A percentile compares a stretch with the other conserved stretches of the same genome.
phyloP scores from a whole-genome alignment of 2,888 invertebrate genomes.

The Parapristionchus giblindavisi region DNA sequence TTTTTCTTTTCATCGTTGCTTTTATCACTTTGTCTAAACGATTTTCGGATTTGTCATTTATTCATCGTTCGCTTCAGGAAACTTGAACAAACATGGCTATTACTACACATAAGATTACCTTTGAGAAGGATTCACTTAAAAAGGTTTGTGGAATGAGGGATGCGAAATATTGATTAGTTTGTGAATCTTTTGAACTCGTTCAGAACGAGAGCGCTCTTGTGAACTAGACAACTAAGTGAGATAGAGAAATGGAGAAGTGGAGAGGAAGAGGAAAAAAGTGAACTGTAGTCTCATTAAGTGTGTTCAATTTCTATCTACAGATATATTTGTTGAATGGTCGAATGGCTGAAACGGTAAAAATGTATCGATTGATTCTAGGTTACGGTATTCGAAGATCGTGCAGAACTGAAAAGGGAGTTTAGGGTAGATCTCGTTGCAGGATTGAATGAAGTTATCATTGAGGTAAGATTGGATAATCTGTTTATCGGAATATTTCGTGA shows the following conservation, averaged over 20 bases:
- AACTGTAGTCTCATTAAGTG: too few species aligned
- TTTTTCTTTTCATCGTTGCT: neutral
- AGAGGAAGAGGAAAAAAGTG: too few species aligned
- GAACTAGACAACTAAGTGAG: too few species aligned
- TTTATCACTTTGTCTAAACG: neutral
- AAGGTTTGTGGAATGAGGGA: neutral
- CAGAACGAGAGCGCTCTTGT: too few species aligned
- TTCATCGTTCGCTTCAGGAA: neutral
- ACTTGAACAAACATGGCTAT: neutral
- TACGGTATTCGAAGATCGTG: constrained; percentile 63
- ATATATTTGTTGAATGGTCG: neutral
- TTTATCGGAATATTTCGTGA: too few species aligned
- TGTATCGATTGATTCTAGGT: constrained; percentile 28
- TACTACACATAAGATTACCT: constrained; percentile 5
- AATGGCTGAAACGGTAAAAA: neutral
- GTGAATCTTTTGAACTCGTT: neutral
- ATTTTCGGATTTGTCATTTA: neutral
- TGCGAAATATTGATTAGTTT: neutral
- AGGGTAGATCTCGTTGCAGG: constrained; percentile 47
- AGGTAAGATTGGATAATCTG: constrained; percentile 39
- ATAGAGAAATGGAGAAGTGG: too few species aligned
- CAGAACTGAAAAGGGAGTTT: constrained; percentile 57
- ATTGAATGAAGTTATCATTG: constrained; percentile 54
- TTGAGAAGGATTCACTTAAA: constrained; percentile 36
- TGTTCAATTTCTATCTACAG: neutral